These are phyloP conservation scores for Coracopsis vasa DNA, from an alignment of 2,113 vertebrate genomes.

Conservation along the genomic window DNA sequence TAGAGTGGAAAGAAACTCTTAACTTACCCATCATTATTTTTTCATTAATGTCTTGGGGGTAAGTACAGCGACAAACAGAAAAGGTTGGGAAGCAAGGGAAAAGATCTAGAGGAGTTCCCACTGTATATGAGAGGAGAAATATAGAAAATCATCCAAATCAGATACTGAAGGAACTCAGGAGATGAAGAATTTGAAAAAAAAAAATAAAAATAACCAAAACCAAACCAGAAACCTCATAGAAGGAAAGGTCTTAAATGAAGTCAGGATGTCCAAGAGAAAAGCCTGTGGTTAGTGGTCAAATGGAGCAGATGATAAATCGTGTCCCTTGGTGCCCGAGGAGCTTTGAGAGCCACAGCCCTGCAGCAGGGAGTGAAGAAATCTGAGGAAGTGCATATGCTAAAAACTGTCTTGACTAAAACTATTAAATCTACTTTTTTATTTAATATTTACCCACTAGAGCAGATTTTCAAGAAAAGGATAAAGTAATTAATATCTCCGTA, in stretches of 20 bases:
- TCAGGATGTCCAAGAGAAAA: not conserved
- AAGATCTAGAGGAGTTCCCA: not conserved
- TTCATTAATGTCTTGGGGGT: not conserved
- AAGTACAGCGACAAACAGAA: not conserved
- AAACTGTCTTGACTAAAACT: not conserved
- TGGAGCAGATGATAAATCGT: not conserved
- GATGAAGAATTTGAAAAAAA: not conserved
- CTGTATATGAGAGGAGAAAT: not conserved
- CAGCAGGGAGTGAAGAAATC: not conserved
- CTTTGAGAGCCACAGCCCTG: not conserved
- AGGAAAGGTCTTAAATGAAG: not conserved
- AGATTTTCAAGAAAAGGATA: not conserved
- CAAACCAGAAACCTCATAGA: not conserved
- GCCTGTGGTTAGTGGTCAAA: not conserved
- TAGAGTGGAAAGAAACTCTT: not conserved
- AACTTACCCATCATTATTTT: accelerated
- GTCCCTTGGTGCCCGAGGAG: not conserved
- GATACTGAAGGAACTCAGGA: not conserved
- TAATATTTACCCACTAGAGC: not conserved
- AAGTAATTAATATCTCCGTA: not conserved
- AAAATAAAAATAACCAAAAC: too few relatives aligned
- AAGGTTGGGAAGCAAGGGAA: not conserved
- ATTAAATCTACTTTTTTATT: not conserved
- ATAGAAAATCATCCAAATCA: not conserved
- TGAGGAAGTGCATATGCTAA: not conserved